Conservation (phyloP, 2,888 invertebrate species). For the Unio pictorum region DNA sequence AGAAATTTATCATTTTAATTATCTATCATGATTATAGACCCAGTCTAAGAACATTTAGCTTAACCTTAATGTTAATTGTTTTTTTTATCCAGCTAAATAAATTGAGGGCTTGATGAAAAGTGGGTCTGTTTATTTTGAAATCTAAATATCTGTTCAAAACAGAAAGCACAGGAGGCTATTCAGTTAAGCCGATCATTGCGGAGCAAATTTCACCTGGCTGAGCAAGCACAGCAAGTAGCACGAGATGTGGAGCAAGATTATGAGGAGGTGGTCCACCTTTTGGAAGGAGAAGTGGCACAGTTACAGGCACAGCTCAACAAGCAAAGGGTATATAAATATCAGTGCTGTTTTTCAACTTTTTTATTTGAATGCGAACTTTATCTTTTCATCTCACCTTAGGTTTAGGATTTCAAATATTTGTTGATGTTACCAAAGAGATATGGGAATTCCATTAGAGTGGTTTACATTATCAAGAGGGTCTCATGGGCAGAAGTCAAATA, state of each 20-base stretch:
- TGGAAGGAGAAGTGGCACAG: slow-evolving; percentile 65
- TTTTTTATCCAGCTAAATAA: too few relatives aligned
- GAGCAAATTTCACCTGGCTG: slow-evolving; percentile 64
- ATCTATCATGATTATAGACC: too few relatives aligned
- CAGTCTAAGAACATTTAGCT: too few relatives aligned
- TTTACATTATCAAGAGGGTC: too few relatives aligned
- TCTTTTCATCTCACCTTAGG: too few relatives aligned
- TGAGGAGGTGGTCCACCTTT: slow-evolving; percentile 64
- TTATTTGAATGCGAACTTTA: too few relatives aligned
- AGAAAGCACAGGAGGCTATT: slow-evolving; percentile 65
- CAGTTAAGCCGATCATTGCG: slow-evolving; percentile 59
- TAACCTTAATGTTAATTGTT: too few relatives aligned
- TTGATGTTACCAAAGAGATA: not conserved
- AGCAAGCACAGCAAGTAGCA: slow-evolving; percentile 67
- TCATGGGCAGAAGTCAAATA: too few relatives aligned
- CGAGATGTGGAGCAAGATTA: slow-evolving; percentile 68
- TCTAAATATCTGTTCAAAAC: slow-evolving; percentile 3
- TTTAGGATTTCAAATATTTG: too few relatives aligned
- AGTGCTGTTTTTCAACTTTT: not conserved
- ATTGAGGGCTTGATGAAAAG: too few relatives aligned
- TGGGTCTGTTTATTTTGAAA: not conserved
- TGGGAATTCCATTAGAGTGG: slow-evolving; percentile 1
- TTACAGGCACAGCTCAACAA: slow-evolving; percentile 47
- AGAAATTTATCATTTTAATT: too few relatives aligned
- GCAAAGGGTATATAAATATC: slow-evolving; percentile 35